phyloP scores from a whole-genome alignment of 2,113 vertebrate species.

The Drymodes brunneopygia region DNA sequence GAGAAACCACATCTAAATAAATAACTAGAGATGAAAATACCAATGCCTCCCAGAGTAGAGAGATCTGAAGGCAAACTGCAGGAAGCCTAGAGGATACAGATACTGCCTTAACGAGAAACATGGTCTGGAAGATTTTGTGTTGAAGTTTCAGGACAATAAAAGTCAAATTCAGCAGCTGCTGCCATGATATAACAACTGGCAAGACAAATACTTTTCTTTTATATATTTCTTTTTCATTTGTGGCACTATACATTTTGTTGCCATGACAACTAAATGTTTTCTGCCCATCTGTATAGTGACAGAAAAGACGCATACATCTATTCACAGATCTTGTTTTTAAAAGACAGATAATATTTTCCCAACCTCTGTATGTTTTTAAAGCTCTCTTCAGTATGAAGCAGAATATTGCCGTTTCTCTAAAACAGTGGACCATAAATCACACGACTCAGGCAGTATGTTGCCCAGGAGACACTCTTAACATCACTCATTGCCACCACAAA shows the following conservation, averaged over 20 bases:
- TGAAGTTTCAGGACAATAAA: conserved; percentile 34
- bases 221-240: conserved; percentile 9
- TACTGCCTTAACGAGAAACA: background rate
- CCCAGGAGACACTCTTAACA: conserved; percentile 7
- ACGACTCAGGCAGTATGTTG: background rate
- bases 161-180: conserved; percentile 55
- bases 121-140: conserved; percentile 41
- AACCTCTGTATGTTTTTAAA: conserved; percentile 24
- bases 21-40: background rate
- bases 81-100: background rate
- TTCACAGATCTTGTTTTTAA: conserved; percentile 37
- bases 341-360: conserved; percentile 43
- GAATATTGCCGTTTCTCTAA: background rate
- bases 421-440: conserved; percentile 12
- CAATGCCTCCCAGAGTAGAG: background rate
- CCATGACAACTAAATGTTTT: conserved; percentile 56
- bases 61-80: background rate
- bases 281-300: conserved; percentile 42
- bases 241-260: conserved; percentile 52
- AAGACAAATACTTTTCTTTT: background rate
- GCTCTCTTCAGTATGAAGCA: background rate
- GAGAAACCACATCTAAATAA: background rate
- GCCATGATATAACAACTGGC: conserved; percentile 40
- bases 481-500: background rate
- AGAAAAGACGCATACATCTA: conserved; percentile 39